phyloP scores from a whole-genome alignment of 2,888 invertebrate genomes.

The Artemia sinica region DNA sequence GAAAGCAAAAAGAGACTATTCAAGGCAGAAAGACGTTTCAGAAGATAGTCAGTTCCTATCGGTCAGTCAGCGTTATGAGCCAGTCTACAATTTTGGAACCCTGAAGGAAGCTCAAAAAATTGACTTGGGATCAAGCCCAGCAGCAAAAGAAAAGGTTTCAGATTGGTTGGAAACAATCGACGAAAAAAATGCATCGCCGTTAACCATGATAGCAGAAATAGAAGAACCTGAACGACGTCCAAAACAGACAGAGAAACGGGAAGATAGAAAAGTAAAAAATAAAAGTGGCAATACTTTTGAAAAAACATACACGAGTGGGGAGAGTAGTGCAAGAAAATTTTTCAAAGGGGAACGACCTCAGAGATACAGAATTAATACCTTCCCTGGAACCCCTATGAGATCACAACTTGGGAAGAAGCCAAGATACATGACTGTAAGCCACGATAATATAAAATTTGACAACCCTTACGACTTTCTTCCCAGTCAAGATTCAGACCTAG shows the following conservation, averaged over 20 bases:
- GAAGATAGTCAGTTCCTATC: constrained; percentile 13
- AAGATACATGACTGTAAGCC: not conserved
- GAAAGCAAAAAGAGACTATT: not conserved
- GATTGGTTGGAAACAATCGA: constrained; percentile 1
- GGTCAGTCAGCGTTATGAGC: constrained; percentile 5
- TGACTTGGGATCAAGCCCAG: not conserved
- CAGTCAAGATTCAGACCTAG: not conserved
- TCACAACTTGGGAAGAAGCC: not conserved
- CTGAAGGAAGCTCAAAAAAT: not conserved
- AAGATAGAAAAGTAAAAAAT: no score
- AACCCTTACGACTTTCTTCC: not conserved
- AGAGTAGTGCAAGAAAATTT: not conserved
- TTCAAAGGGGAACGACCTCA: not conserved
- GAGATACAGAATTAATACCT: not conserved
- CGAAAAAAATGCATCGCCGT: not conserved
- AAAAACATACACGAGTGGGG: no score
- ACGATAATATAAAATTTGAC: not conserved
- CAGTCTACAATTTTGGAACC: not conserved
- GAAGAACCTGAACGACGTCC: not conserved
- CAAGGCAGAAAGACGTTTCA: not conserved
- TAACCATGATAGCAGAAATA: not conserved
- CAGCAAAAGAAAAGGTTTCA: not conserved
- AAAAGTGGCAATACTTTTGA: no score
- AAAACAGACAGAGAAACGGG: not conserved
- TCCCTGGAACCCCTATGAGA: not conserved